Percentiles rank a stretch among this genome's conserved stretches.
Conservation (phyloP, 2,113 vertebrate species). For the Lophochroa leadbeateri region DNA sequence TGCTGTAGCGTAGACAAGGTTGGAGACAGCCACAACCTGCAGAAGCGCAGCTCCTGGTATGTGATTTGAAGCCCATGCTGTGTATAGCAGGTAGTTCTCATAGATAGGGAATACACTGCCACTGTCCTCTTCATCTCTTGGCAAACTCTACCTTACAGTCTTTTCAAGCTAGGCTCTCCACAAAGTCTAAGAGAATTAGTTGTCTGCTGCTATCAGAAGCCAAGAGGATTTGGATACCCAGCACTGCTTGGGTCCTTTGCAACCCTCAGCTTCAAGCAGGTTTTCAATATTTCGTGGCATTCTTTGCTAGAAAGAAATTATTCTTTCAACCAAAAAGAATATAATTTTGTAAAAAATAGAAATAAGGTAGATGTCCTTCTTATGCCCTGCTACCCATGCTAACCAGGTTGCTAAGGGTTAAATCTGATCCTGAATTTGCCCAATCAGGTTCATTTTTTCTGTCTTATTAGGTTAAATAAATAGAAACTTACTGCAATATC, state of each 20-base stretch:
- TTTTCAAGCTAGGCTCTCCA: not conserved
- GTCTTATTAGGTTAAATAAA: slow-evolving; percentile 73
- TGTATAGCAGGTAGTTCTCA: not conserved
- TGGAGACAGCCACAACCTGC: not conserved
- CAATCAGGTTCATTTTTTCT: slow-evolving; percentile 52
- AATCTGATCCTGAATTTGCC: not conserved
- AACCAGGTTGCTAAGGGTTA: slow-evolving; percentile 36
- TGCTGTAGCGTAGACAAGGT: rapidly evolving
- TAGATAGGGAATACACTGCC: not conserved
- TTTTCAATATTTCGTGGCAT: not conserved
- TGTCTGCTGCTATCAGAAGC: not conserved
- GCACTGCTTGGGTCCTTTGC: not conserved
- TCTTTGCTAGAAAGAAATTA: not conserved
- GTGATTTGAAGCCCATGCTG: not conserved
- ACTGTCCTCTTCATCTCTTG: not conserved
- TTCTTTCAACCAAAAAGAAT: not conserved
- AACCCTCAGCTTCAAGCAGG: not conserved
- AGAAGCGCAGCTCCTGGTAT: not conserved
- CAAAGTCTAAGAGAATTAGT: not conserved
- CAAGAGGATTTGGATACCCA: not conserved
- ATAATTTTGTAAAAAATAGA: not conserved
- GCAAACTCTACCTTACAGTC: not conserved
- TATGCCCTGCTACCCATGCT: not conserved
- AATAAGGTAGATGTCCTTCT: not conserved
- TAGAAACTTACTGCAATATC: slow-evolving; percentile 71